Conservation (phyloP, 2,888 invertebrate species). For the Hirtodrosophila duncani region DNA sequence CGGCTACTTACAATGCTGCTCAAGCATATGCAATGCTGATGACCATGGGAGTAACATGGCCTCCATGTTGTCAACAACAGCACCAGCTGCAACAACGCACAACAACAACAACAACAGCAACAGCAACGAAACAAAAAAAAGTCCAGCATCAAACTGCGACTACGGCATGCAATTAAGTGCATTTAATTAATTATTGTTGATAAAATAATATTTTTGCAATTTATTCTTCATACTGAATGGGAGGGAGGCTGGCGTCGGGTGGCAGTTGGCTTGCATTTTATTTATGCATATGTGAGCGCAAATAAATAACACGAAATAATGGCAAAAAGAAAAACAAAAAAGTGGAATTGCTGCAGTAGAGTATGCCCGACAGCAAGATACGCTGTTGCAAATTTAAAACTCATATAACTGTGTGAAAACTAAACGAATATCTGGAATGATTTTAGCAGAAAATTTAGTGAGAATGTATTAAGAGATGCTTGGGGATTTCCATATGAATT, state of each 20-base stretch:
- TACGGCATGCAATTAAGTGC: slow-evolving; percentile 69
- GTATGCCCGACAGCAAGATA: too few relatives aligned
- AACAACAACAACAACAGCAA: slow-evolving; percentile 40
- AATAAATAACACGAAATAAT: slow-evolving; percentile 56
- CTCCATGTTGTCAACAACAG: not conserved
- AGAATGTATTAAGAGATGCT: too few relatives aligned
- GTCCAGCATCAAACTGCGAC: slow-evolving; percentile 30
- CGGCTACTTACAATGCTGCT: slow-evolving; percentile 65
- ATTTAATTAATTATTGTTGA: slow-evolving; percentile 73
- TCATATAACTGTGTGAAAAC: too few relatives aligned
- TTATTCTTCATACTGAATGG: slow-evolving; percentile 56
- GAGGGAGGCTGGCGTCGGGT: slow-evolving; percentile 6
- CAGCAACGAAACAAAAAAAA: slow-evolving; percentile 29
- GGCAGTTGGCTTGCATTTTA: slow-evolving; percentile 20
- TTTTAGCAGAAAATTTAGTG: too few relatives aligned
- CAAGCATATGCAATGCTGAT: slow-evolving; percentile 63
- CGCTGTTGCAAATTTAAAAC: too few relatives aligned
- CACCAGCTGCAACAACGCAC: slow-evolving; percentile 10
- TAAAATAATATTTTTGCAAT: slow-evolving; percentile 73
- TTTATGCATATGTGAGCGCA: slow-evolving; percentile 64
- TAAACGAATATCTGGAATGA: too few relatives aligned
- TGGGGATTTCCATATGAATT: too few relatives aligned
- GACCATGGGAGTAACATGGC: slow-evolving; percentile 42
- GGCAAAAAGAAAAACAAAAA: slow-evolving; percentile 6
- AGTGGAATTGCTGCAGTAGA: too few relatives aligned